Evolutionary conservation across 1,140 invertebrate genomes (phyloP).

Genomic region (Agrilus planipennis): DNA sequence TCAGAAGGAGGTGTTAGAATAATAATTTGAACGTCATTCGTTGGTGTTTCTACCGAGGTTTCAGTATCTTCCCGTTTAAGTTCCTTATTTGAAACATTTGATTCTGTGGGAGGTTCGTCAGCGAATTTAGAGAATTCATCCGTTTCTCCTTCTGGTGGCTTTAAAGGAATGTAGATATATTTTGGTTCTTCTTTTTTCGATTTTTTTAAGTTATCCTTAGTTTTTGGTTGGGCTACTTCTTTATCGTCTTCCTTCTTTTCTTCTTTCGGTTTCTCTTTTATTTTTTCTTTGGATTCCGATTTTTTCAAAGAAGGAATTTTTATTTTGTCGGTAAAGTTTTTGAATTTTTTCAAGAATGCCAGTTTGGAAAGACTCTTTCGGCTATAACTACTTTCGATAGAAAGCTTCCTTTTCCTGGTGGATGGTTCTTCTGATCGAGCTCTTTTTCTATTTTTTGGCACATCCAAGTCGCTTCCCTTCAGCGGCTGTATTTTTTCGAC

Average conservation of each 20-base stretch:
- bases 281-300: neutral
- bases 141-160: conserved; percentile 24
- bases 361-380: conserved; percentile 27
- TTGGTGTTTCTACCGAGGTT: conserved; percentile 9
- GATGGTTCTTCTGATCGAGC: conserved; percentile 26
- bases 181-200: conserved; percentile 15
- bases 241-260: neutral
- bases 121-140: conserved; percentile 30
- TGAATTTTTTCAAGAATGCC: conserved; percentile 25
- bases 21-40: conserved; percentile 26
- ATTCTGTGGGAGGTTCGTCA: conserved; percentile 13
- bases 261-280: neutral
- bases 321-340: conserved; percentile 25
- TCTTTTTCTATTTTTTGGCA: conserved; percentile 10
- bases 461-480: conserved; percentile 1
- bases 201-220: conserved; percentile 1
- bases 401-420: conserved; percentile 27
- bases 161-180: conserved; percentile 32
- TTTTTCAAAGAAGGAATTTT: conserved; percentile 16
- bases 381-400: conserved; percentile 27
- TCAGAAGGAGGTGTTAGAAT: conserved; percentile 30
- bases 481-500: neutral
- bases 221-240: neutral
- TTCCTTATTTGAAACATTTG: neutral
- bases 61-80: neutral